Conservation (phyloP, 2,797 vertebrate species). For the Mareca penelope region DNA sequence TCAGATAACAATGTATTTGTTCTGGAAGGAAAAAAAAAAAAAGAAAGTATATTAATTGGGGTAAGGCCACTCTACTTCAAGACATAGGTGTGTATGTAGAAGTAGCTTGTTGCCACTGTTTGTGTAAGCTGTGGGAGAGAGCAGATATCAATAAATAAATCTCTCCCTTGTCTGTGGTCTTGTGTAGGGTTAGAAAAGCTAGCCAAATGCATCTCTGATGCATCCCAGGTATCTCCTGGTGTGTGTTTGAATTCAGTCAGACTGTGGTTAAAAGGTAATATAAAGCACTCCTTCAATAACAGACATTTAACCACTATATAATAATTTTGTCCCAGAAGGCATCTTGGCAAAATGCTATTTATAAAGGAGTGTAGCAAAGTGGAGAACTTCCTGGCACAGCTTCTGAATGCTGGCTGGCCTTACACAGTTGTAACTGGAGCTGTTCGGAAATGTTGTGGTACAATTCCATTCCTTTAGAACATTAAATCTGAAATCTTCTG, state of each 20-base stretch:
- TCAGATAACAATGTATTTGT: not conserved
- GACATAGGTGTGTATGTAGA: not conserved
- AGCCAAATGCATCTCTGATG: constrained; percentile 18
- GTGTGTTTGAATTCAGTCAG: not conserved
- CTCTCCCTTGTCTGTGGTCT: not conserved
- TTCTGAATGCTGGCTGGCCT: constrained; percentile 20
- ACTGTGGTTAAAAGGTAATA: constrained; percentile 50
- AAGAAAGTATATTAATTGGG: not conserved
- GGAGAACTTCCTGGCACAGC: constrained; percentile 43
- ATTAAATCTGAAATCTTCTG: constrained; percentile 46
- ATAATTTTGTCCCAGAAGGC: constrained; percentile 46
- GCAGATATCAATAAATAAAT: constrained; percentile 25
- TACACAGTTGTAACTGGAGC: constrained; percentile 18
- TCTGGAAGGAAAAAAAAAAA: not conserved
- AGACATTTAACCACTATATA: constrained; percentile 49
- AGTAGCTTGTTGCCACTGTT: not conserved
- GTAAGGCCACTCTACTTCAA: not conserved
- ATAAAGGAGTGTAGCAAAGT: constrained; percentile 31
- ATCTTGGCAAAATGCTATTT: constrained; percentile 53
- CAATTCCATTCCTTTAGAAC: not conserved
- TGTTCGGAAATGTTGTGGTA: constrained; percentile 31
- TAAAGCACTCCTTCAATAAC: constrained; percentile 14
- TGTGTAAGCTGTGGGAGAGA: not conserved
- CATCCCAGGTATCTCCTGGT: constrained; percentile 23
- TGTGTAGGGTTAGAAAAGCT: not conserved